Conservation (phyloP, 1,140 invertebrate species). For the Odontomachus brunneus region DNA sequence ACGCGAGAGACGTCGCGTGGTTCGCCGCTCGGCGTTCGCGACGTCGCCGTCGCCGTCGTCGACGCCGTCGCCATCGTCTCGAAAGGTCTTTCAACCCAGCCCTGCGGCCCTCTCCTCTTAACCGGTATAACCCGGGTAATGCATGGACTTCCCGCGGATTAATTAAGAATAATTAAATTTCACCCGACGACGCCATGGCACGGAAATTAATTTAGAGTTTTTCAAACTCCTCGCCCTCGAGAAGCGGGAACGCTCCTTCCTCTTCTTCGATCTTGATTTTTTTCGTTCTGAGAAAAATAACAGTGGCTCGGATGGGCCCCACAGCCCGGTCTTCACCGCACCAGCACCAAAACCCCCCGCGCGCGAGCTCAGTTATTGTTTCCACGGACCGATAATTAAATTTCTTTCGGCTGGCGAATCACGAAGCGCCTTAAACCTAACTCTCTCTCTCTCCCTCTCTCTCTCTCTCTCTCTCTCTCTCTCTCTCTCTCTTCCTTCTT, state of each 20-base stretch:
- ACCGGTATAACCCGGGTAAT: neutral
- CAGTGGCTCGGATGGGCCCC: neutral
- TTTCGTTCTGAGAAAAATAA: constrained; percentile 13
- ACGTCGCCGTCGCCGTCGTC: constrained; percentile 4
- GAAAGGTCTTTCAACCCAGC: constrained; percentile 12
- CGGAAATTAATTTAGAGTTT: constrained; percentile 64
- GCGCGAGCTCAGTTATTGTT: constrained; percentile 70
- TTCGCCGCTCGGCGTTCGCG: constrained; percentile 2
- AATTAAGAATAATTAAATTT: constrained; percentile 64
- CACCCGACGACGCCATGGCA: constrained; percentile 3
- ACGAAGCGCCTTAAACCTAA: constrained; percentile 64
- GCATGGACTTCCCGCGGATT: constrained; percentile 51
- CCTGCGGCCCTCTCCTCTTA: neutral
- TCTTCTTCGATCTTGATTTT: constrained; percentile 35
- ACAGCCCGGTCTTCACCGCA: neutral
- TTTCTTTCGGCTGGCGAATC: constrained; percentile 58
- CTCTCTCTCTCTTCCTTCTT: no score
- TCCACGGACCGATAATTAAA: constrained; percentile 65
- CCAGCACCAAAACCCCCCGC: neutral
- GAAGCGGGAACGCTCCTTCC: neutral
- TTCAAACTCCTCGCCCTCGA: constrained; percentile 35
- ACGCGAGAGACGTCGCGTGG: constrained; percentile 47
- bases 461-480: no score
- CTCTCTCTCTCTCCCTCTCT: no score
- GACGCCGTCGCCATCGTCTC: constrained; percentile 28